These are phyloP conservation scores for Drosophila biarmipes DNA, from an alignment of 1,140 invertebrate genomes.

Conservation along the genomic window DNA sequence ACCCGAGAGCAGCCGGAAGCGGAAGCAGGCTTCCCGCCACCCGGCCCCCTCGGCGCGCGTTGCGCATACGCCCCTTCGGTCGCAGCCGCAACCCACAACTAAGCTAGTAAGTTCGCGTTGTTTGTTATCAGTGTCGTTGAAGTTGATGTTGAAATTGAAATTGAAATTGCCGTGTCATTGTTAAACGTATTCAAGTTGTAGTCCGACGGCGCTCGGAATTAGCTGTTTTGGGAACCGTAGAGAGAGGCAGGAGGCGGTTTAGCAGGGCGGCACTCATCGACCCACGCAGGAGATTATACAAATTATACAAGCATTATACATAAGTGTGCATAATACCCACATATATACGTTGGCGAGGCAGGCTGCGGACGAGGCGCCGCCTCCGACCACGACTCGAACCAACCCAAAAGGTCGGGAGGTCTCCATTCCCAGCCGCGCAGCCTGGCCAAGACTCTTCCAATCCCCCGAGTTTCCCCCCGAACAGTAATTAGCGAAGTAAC, in stretches of 20 bases:
- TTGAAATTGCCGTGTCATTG: slow-evolving; percentile 55
- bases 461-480: slow-evolving; percentile 26
- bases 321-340: slow-evolving; percentile 40
- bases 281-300: slow-evolving; percentile 39
- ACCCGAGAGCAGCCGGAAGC: slow-evolving; percentile 8
- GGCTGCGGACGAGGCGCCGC: background rate
- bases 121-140: slow-evolving; percentile 61
- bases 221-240: slow-evolving; percentile 23
- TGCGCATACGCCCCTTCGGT: slow-evolving; percentile 52
- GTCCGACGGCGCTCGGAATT: slow-evolving; percentile 48
- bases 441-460: slow-evolving; percentile 31
- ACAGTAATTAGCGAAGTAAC: slow-evolving; percentile 46
- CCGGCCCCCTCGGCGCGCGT: slow-evolving; percentile 33
- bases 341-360: slow-evolving; percentile 30
- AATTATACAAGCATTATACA: slow-evolving; percentile 43
- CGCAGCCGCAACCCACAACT: slow-evolving; percentile 34
- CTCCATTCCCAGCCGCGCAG: slow-evolving; percentile 10
- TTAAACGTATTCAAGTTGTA: slow-evolving; percentile 55
- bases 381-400: slow-evolving; percentile 5
- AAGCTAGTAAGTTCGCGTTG: slow-evolving; percentile 63
- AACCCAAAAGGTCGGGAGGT: slow-evolving; percentile 15
- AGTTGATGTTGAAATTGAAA: slow-evolving; percentile 50
- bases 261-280: slow-evolving; percentile 15
- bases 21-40: slow-evolving; percentile 36
- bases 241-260: slow-evolving; percentile 3